Evolutionary conservation across 2,888 invertebrate species (phyloP), one percentile per base, ranked within the genome.

Genomic region (Endomychus coccineus): DNA sequence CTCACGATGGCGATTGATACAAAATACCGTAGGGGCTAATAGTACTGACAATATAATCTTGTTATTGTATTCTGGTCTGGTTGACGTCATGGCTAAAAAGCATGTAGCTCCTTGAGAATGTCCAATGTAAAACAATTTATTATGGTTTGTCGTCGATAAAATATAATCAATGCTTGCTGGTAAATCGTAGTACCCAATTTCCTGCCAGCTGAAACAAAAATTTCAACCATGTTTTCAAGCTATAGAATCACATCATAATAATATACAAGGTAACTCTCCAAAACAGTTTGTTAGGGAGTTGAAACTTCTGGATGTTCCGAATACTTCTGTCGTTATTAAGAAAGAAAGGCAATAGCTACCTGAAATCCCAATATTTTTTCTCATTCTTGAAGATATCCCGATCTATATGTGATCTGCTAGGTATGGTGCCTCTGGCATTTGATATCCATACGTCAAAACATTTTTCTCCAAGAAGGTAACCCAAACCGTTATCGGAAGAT

Each of bases 341-440:
- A n/a, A n/a, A n/a, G n/a, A n/a, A n/a, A n/a, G n/a, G n/a, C n/a
- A n/a, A n/a, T n/a, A n/a, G 6, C 6, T 19, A 32, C 32, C 32
- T 32, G 4, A 32, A 32, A 15, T 32, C 19, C 32, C 32, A 32
- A 32, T 32, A 32, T 14, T 32, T 23, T 12, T n/a, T 23, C 15
- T 12, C 2, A 11, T 32, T 23, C 15, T 22, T 22, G 5, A 11
- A 5, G 11, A 15, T 15, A 12, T 33, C 11, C 14, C 1, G 16
- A 6, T 14, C 1, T 11, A 10, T 15, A 12, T 33, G 33, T n/a
- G 16, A 16, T n/a, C 13, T 22, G 2, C 23, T 23, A 15, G 11
- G 16, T 5, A 16, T 9, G 1, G 23, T 33, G 2, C 33, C 33
- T 16, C 33, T 33, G 16, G 6, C n/a, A 16, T 33, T 33, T 15